Evolutionary conservation across 2,888 invertebrate genomes (phyloP).

Genomic region (Caenorhabditis parvicauda): DNA sequence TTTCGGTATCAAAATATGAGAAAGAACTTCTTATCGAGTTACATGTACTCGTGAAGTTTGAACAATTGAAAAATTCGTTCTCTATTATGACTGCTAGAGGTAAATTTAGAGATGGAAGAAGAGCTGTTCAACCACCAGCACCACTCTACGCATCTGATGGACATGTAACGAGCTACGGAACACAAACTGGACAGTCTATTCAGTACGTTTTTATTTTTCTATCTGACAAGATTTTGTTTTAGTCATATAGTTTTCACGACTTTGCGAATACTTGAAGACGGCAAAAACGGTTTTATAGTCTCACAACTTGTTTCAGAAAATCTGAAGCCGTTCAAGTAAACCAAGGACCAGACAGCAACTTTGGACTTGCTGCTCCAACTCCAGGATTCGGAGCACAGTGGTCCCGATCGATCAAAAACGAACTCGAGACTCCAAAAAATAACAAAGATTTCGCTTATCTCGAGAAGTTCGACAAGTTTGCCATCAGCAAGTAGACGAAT

Average conservation of each 20-base stretch:
- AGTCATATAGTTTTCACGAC: no score
- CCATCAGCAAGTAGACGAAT: slow-evolving; percentile 20
- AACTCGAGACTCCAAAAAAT: slow-evolving; percentile 35
- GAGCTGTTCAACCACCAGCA: slow-evolving; percentile 75
- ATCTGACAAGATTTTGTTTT: no score
- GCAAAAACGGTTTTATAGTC: not conserved
- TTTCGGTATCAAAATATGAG: no score
- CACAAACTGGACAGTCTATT: slow-evolving; percentile 10
- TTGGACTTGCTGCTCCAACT: slow-evolving; percentile 56
- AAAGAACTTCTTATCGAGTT: not conserved
- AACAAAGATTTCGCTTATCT: slow-evolving; percentile 35
- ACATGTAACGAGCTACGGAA: slow-evolving; percentile 15
- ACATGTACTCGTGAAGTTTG: not conserved
- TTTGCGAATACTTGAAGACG: not conserved
- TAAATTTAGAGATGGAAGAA: slow-evolving; percentile 74
- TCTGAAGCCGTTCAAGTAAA: slow-evolving; percentile 37
- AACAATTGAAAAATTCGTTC: not conserved
- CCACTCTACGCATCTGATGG: slow-evolving; percentile 40
- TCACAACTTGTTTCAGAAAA: slow-evolving; percentile 18
- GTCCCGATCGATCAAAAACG: slow-evolving; percentile 32
- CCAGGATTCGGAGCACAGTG: slow-evolving; percentile 60
- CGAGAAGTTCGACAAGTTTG: slow-evolving; percentile 43
- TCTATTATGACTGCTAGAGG: not conserved
- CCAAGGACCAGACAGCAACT: slow-evolving; percentile 52
- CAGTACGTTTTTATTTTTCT: slow-evolving; percentile 6